A percentile compares a stretch with the other conserved stretches of the same genome.
These are phyloP conservation scores for Diachasmimorpha longicaudata DNA, from an alignment of 1,140 invertebrate species.

Conservation along the genomic window DNA sequence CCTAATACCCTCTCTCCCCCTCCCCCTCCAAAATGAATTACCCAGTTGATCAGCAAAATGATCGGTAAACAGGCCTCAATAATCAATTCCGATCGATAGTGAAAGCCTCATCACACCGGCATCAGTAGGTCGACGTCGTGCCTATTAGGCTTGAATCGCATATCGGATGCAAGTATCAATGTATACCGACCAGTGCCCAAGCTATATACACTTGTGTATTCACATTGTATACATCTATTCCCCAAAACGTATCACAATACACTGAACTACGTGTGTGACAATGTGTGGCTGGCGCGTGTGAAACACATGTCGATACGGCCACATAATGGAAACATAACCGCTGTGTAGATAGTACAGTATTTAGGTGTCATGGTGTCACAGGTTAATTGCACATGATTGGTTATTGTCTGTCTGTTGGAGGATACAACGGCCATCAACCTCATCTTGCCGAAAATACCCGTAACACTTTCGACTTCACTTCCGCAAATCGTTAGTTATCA, in stretches of 20 bases:
- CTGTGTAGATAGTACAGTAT: conserved; percentile 45
- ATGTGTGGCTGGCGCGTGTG: conserved; percentile 31
- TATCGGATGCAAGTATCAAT: conserved; percentile 14
- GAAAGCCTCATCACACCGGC: conserved; percentile 3
- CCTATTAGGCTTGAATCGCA: conserved; percentile 22
- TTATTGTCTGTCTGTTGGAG: conserved; percentile 46
- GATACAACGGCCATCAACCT: not conserved
- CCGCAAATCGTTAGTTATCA: too few relatives aligned
- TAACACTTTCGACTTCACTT: not conserved
- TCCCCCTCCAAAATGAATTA: not conserved
- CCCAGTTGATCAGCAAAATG: not conserved
- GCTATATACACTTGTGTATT: conserved; percentile 23
- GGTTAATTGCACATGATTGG: conserved; percentile 59
- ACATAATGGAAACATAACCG: conserved; percentile 60
- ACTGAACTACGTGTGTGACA: conserved; percentile 39
- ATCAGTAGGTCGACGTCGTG: not conserved
- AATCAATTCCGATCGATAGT: not conserved
- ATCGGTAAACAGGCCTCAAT: not conserved
- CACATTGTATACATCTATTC: conserved; percentile 29
- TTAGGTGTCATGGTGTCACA: conserved; percentile 57
- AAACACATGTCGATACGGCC: conserved; percentile 58
- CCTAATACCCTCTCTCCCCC: too few relatives aligned
- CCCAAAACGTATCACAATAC: conserved; percentile 42
- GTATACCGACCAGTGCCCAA: conserved; percentile 5
- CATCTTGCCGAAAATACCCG: not conserved